Percentiles rank a stretch among this genome's conserved stretches.
Evolutionary conservation across 2,797 vertebrate genomes (phyloP).

Genomic region (Chaetophractus vellerosus): DNA sequence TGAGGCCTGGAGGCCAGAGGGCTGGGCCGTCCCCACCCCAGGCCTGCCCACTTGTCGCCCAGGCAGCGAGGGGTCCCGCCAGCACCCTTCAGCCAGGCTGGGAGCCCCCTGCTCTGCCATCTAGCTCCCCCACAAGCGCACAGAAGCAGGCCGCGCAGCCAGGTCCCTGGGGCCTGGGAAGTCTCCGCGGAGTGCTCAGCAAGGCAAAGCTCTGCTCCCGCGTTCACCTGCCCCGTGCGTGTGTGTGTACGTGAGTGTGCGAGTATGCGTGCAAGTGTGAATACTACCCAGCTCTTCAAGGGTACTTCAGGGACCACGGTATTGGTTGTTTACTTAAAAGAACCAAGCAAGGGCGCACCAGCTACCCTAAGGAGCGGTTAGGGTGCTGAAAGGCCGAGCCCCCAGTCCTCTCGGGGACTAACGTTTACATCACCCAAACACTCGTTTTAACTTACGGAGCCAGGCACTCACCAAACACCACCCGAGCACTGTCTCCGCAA

Average conservation of each 20-base stretch:
- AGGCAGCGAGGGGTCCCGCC: neutral
- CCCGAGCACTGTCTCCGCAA: neutral
- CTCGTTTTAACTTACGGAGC: neutral
- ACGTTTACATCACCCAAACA: neutral
- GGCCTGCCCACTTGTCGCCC: neutral
- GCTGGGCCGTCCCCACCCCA: neutral
- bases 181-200: neutral
- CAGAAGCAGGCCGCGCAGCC: neutral
- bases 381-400: neutral
- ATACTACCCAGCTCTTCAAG: neutral
- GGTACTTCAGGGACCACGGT: neutral
- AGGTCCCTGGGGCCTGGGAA: neutral
- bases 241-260: no score
- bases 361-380: neutral
- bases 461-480: neutral
- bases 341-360: neutral
- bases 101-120: neutral
- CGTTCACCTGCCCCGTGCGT: fast-evolving
- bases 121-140: neutral
- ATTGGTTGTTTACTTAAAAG: neutral
- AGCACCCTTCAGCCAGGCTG: neutral
- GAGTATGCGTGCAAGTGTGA: neutral
- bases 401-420: neutral
- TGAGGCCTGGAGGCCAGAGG: neutral
- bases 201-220: neutral